These are phyloP conservation scores for Dendrolimus punctatus DNA, from an alignment of 1,140 invertebrate genomes.

Conservation along the genomic window DNA sequence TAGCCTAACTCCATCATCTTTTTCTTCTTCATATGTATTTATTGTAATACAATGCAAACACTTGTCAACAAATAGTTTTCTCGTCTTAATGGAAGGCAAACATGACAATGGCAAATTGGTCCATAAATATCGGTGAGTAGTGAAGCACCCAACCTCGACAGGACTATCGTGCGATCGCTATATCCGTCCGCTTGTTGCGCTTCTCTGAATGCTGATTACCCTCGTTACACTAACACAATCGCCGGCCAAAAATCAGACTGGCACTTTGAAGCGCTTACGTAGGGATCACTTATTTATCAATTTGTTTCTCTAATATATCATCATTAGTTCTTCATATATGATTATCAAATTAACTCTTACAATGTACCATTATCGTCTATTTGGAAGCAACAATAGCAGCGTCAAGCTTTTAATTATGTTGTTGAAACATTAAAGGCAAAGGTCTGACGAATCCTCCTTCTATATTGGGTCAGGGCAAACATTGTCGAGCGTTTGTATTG, in stretches of 20 bases:
- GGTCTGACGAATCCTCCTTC: too few relatives aligned
- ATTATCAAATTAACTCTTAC: too few relatives aligned
- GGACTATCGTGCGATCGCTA: conserved; percentile 13
- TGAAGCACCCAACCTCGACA: conserved; percentile 6
- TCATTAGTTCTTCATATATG: too few relatives aligned
- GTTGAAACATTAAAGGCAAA: too few relatives aligned
- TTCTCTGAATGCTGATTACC: conserved; percentile 34
- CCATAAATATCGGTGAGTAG: conserved; percentile 24
- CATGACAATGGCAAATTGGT: conserved; percentile 27
- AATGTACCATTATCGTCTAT: too few relatives aligned
- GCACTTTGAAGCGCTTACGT: neutral
- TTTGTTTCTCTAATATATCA: too few relatives aligned
- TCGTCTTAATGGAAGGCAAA: conserved; percentile 32
- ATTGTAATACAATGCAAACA: conserved; percentile 10
- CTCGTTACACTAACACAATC: conserved; percentile 32
- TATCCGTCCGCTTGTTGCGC: conserved; percentile 15
- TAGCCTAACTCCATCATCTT: too few relatives aligned
- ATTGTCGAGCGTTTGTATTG: too few relatives aligned
- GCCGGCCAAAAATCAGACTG: conserved; percentile 16
- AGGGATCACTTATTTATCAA: too few relatives aligned
- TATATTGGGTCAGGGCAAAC: too few relatives aligned
- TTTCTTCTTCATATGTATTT: neutral
- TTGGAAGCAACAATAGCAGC: too few relatives aligned
- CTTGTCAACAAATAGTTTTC: conserved; percentile 18
- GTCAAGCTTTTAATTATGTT: too few relatives aligned